Evolutionary conservation across 2,797 vertebrate genomes (phyloP).

Genomic region (Hybognathus amarus): DNA sequence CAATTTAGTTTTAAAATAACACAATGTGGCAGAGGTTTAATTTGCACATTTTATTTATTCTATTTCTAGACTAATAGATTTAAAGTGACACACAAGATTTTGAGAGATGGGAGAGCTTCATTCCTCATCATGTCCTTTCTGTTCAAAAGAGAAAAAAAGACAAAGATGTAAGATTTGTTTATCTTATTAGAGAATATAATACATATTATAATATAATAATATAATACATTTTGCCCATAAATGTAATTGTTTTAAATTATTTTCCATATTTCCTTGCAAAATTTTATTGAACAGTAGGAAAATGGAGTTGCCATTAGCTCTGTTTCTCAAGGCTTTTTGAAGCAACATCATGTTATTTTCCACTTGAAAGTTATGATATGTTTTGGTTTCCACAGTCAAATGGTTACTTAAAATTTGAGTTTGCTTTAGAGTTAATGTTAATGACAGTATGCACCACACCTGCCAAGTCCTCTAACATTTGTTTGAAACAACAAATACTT

Average conservation of each 20-base stretch:
- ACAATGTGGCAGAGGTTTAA: neutral
- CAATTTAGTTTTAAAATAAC: neutral
- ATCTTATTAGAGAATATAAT: neutral
- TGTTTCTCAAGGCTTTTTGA: neutral
- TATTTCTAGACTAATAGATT: constrained; percentile 26
- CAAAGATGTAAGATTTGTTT: neutral
- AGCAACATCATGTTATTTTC: neutral
- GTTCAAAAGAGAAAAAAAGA: constrained; percentile 22
- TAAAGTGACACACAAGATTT: constrained; percentile 21
- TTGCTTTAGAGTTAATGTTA: neutral
- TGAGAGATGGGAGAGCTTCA: constrained; percentile 47
- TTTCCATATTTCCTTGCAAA: neutral
- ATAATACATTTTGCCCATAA: neutral
- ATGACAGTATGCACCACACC: neutral
- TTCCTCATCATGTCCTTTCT: constrained; percentile 64
- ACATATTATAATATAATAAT: too few relatives aligned
- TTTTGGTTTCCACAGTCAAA: neutral
- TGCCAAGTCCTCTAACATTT: neutral
- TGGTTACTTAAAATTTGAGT: neutral
- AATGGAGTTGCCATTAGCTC: neutral
- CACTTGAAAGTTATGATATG: neutral
- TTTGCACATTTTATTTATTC: constrained; percentile 34
- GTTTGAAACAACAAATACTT: constrained; percentile 33
- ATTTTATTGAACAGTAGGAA: neutral
- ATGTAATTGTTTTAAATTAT: neutral